Percentiles rank a stretch among this genome's conserved stretches.
Conservation (phyloP, 2,797 vertebrate genomes). For the Urocyon cinereoargenteus region DNA sequence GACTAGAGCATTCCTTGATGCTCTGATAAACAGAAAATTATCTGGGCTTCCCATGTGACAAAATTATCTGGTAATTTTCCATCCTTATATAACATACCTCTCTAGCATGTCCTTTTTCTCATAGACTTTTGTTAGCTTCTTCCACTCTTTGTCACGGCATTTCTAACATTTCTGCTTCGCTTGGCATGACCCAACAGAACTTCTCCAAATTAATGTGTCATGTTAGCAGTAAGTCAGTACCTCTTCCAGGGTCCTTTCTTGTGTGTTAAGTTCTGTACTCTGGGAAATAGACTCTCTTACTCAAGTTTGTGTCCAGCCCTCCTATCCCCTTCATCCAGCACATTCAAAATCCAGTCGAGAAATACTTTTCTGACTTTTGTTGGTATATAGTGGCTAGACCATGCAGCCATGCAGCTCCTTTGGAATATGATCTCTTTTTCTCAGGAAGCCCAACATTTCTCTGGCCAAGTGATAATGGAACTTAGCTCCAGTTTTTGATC, state of each 20-base stretch:
- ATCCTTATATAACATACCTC: not conserved
- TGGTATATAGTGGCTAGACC: not conserved
- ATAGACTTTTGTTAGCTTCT: not conserved
- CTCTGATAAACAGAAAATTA: not conserved
- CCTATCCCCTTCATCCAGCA: not conserved
- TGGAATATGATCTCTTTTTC: not conserved
- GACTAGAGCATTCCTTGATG: not conserved
- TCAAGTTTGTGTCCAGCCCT: not conserved
- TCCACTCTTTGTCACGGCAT: not conserved
- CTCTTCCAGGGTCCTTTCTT: not conserved
- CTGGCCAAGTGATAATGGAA: not conserved
- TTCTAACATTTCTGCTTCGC: not conserved
- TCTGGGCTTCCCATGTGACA: not conserved
- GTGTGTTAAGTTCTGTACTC: not conserved
- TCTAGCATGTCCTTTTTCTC: not conserved
- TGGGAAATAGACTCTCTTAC: not conserved
- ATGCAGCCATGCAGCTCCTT: not conserved
- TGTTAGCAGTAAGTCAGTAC: not conserved
- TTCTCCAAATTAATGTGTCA: not conserved
- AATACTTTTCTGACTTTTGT: not conserved
- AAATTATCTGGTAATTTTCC: not conserved
- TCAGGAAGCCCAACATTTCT: not conserved
- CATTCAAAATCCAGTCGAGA: not conserved
- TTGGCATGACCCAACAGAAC: not conserved
- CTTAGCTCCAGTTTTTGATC: not conserved